Evolutionary conservation across 2,888 invertebrate genomes (phyloP).

Genomic region (Apamea sordens): DNA sequence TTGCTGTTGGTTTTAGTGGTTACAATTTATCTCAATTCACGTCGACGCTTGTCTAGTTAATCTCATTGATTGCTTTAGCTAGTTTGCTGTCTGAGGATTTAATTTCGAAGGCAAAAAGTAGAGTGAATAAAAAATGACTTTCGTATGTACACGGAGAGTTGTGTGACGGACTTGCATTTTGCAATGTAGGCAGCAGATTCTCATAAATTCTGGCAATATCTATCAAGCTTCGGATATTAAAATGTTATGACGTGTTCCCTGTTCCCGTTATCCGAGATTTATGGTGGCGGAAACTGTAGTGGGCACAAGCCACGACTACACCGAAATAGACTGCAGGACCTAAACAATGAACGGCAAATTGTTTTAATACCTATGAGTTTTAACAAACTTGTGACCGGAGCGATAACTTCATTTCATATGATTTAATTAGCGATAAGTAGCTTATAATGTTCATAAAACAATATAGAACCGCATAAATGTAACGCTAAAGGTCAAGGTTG

Average conservation of each 20-base stretch:
- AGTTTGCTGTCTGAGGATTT: conserved; percentile 40
- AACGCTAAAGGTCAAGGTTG: conserved; percentile 63
- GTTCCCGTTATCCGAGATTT: conserved; percentile 66
- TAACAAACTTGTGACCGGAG: conserved; percentile 32
- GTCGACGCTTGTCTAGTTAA: conserved; percentile 59
- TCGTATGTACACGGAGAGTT: conserved; percentile 14
- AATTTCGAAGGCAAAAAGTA: conserved; percentile 29
- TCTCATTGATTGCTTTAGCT: conserved; percentile 58
- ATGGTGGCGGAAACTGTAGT: conserved; percentile 64
- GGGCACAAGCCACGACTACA: conserved; percentile 48
- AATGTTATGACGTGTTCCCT: conserved; percentile 64
- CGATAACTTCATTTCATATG: conserved; percentile 54
- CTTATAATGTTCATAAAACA: conserved; percentile 58
- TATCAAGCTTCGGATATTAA: conserved; percentile 60
- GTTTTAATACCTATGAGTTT: conserved; percentile 21
- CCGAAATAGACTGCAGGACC: conserved; percentile 58
- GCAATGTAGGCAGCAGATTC: conserved; percentile 28
- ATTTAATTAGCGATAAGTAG: conserved; percentile 67
- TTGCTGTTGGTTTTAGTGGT: conserved; percentile 49
- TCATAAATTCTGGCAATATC: conserved; percentile 50
- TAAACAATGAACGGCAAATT: conserved; percentile 50
- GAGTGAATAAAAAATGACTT: conserved; percentile 23
- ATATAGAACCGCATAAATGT: conserved; percentile 46
- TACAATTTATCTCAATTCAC: conserved; percentile 56
- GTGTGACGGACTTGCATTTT: conserved; percentile 20